phyloP scores from a whole-genome alignment of 2,113 vertebrate genomes.

The Corvus hawaiiensis region DNA sequence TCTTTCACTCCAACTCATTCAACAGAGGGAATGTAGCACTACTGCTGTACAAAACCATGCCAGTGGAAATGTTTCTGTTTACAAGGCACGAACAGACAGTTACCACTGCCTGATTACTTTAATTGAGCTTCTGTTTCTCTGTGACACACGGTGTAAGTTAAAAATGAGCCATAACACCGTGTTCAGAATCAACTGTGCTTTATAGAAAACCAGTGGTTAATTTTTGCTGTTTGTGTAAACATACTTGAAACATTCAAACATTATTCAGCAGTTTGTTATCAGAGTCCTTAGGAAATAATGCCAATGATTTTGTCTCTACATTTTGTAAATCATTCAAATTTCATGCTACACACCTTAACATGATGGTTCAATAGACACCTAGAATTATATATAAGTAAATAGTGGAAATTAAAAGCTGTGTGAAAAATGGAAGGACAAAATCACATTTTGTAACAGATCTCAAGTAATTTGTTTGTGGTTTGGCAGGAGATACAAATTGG shows the following conservation, averaged over 20 bases:
- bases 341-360: rapidly evolving
- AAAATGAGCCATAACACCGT: not conserved
- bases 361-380: not conserved
- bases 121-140: not conserved
- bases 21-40: not conserved
- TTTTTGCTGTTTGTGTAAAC: not conserved
- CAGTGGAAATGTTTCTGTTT: not conserved
- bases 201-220: not conserved
- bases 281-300: not conserved
- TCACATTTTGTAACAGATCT: not conserved
- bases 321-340: not conserved
- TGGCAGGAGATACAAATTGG: not conserved
- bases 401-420: not conserved
- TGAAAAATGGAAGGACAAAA: not conserved
- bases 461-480: not conserved
- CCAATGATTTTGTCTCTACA: not conserved
- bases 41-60: not conserved
- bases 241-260: not conserved
- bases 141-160: not conserved
- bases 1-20: not conserved
- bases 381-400: not conserved
- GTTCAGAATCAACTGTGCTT: not conserved
- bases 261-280: not conserved
- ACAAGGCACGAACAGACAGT: not conserved
- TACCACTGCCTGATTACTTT: not conserved